phyloP scores from a whole-genome alignment of 2,113 vertebrate genomes.

The Nesogale talazaci region DNA sequence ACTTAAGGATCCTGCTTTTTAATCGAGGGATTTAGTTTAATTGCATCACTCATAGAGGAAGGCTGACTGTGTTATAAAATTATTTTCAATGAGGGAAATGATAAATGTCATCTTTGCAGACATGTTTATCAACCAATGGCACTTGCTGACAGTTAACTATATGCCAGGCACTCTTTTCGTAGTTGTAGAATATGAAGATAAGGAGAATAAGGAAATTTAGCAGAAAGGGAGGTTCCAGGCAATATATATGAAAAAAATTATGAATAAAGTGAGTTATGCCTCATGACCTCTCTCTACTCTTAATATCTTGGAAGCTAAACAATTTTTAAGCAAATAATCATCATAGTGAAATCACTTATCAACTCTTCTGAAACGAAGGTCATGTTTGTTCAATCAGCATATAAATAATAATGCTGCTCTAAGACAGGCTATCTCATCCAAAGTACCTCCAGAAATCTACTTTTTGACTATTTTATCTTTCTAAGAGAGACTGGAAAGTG shows the following conservation, averaged over 20 bases:
- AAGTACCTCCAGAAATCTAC: neutral
- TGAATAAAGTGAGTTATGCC: neutral
- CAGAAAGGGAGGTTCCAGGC: neutral
- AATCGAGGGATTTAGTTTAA: neutral
- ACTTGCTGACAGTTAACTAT: constrained; percentile 4
- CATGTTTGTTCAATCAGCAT: neutral
- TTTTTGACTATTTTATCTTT: neutral
- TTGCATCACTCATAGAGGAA: neutral
- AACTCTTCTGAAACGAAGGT: constrained; percentile 1
- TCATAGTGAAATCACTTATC: neutral
- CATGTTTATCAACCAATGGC: neutral
- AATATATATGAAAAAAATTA: neutral
- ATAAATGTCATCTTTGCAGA: neutral
- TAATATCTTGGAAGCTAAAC: neutral
- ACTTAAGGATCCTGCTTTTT: neutral
- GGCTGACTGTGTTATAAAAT: neutral
- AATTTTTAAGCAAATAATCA: neutral
- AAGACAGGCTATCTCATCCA: neutral
- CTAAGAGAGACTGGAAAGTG: neutral
- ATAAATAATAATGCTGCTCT: neutral
- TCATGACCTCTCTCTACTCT: fast-evolving
- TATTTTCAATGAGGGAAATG: constrained; percentile 16
- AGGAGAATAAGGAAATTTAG: neutral
- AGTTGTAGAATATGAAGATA: neutral
- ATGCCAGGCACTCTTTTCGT: neutral